phyloP scores from a whole-genome alignment of 2,888 invertebrate species.

The Lasioglossum morio region DNA sequence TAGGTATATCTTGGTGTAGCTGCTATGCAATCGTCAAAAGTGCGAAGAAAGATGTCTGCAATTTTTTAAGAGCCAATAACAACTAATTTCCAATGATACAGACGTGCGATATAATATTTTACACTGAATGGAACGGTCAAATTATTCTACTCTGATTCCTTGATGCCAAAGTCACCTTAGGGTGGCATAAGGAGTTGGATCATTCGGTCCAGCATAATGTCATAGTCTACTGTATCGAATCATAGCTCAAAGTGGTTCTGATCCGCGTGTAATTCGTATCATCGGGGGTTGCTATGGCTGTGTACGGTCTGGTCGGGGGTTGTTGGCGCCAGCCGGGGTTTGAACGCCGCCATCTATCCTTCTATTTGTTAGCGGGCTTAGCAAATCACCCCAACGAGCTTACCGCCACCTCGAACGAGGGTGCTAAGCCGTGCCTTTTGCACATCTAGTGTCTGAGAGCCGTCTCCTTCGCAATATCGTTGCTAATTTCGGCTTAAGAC shows the following conservation, averaged over 20 bases:
- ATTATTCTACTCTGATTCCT: constrained; percentile 28
- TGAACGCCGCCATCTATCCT: constrained; percentile 83
- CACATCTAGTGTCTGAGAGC: constrained; percentile 53
- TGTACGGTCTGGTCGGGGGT: constrained; percentile 62
- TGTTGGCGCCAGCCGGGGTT: constrained; percentile 67
- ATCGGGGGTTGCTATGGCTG: constrained; percentile 54
- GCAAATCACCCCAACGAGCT: constrained; percentile 84
- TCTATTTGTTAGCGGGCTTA: constrained; percentile 84
- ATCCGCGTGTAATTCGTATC: constrained; percentile 82
- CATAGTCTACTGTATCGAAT: constrained; percentile 80
- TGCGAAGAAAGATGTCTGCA: background rate
- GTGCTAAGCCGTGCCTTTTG: constrained; percentile 81
- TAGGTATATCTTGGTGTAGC: too few relatives aligned
- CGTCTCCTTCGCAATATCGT: constrained; percentile 59
- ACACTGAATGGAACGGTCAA: background rate
- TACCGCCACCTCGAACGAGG: constrained; percentile 80
- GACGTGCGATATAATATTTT: background rate
- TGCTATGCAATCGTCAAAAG: too few relatives aligned
- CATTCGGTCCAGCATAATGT: constrained; percentile 52
- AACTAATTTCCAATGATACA: background rate
- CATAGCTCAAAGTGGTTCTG: constrained; percentile 78
- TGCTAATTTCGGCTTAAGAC: constrained; percentile 66
- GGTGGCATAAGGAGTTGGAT: constrained; percentile 43
- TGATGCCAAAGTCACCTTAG: constrained; percentile 25
- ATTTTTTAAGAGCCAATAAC: background rate